phyloP scores from a whole-genome alignment of 2,113 vertebrate genomes.

The western clawed frog (Xenopus tropicalis) region DNA sequence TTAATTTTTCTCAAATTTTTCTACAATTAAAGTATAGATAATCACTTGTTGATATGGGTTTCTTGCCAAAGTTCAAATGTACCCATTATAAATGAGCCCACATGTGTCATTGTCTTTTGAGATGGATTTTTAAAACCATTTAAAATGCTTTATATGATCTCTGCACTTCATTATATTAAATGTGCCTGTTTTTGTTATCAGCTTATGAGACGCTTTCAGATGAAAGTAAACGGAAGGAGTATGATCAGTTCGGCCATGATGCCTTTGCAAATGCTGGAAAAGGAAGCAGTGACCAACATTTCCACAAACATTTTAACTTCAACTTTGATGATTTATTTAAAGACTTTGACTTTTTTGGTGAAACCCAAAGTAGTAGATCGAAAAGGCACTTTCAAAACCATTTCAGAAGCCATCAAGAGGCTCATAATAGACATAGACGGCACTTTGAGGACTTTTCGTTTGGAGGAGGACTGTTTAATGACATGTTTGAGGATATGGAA shows the following conservation, averaged over 20 bases:
- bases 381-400: conserved; percentile 89
- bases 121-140: too few relatives aligned
- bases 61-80: too few relatives aligned
- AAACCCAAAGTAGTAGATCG: conserved; percentile 70
- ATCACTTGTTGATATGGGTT: too few relatives aligned
- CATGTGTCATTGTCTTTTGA: too few relatives aligned
- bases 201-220: conserved; percentile 93
- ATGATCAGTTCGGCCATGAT: conserved; percentile 78
- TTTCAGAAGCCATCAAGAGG: conserved; percentile 76
- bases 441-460: conserved; percentile 81
- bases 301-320: conserved; percentile 84
- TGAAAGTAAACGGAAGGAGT: conserved; percentile 79
- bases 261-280: conserved; percentile 62
- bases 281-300: conserved; percentile 59
- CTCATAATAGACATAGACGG: conserved; percentile 70
- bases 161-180: background rate
- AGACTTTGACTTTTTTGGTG: conserved; percentile 82
- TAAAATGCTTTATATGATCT: too few relatives aligned
- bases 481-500: conserved; percentile 94
- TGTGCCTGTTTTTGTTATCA: conserved; percentile 47
- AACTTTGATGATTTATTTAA: conserved; percentile 92
- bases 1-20: too few relatives aligned
- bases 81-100: too few relatives aligned
- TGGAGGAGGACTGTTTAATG: conserved; percentile 80
- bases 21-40: too few relatives aligned